Base-by-base conservation (phyloP, 2,888 invertebrate genomes). In the Bursaphelenchus okinawaensis region DNA sequence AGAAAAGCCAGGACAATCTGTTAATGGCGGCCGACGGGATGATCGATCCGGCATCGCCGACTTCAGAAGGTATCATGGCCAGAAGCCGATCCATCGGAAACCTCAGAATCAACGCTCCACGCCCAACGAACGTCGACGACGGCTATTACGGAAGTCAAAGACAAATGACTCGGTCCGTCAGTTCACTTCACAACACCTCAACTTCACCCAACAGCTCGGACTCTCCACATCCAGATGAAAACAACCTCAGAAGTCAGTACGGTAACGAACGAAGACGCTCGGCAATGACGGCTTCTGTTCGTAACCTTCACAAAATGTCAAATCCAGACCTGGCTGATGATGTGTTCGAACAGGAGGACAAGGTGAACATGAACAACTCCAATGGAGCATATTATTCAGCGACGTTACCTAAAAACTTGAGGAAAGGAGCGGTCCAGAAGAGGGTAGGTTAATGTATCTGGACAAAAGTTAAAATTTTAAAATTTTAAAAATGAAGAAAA, bases 371-470 rank as follows among this genome's bases (percentile, higher is more conserved):
- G n/a, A 56, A 64, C 40, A 8, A 22, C 7, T 27, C 52, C 20
- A 58, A 55, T 20, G 40, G 29, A 29, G 22, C 62, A 7, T 68
- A 66, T 54, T 69, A 65, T 26, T 69, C 68, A 19, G 52, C 71
- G 1, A 73, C 72, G 20, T 31, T 69, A 26, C 69, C 73, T 9
- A 76, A 68, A 54, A 58, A 52, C 22, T 22, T 74, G 23, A 57
- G 74, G 26, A 69, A 70, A 57, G 67, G 73, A 12, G 73, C 77
- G 20, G 73, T 73, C 1, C 76, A 76, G 57, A 73, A 73, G 56
- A 64, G 73, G 51, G 73, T 73, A 23, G n/a, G 63, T 62, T 62
- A 27, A 8, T 6, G 23, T 16, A 27, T 54, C 19, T 54, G 3
- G 54, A 27, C 7, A 22, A 50, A 7, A n/a, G n/a, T n/a, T n/a